Conservation (phyloP, 2,888 invertebrate genomes). For the Temnothorax unifasciatus region DNA sequence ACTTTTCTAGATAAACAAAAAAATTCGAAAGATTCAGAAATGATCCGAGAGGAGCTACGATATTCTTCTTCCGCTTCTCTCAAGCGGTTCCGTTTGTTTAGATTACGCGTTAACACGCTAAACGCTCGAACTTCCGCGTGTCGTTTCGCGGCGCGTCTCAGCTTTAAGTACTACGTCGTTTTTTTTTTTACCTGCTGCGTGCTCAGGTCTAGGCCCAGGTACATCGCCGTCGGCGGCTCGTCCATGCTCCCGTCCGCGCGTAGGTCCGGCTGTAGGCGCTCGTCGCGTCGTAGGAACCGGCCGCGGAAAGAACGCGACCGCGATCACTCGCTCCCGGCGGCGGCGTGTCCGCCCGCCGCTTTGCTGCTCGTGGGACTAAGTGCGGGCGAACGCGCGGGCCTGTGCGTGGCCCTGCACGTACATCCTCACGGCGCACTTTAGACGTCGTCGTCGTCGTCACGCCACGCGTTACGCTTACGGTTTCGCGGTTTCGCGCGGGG, state of each 20-base stretch:
- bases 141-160: neutral
- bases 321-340: neutral
- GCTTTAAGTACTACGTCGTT: neutral
- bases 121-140: neutral
- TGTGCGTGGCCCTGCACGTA: conserved; percentile 52
- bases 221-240: conserved; percentile 87
- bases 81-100: neutral
- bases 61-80: neutral
- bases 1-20: neutral
- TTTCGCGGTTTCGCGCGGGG: conserved; percentile 57
- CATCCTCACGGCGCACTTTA: conserved; percentile 46
- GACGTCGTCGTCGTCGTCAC: conserved; percentile 41
- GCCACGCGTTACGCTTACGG: conserved; percentile 43
- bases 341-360: conserved; percentile 50
- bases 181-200: conserved; percentile 92
- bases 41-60: too few species aligned
- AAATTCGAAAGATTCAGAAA: neutral
- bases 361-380: conserved; percentile 62
- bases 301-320: neutral
- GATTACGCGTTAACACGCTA: neutral
- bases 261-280: neutral
- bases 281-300: neutral
- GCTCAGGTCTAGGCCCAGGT: conserved; percentile 94
- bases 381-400: conserved; percentile 51
- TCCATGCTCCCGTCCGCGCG: conserved; percentile 73